phyloP scores from a whole-genome alignment of 1,140 invertebrate species.

The Diachasmimorpha longicaudata region DNA sequence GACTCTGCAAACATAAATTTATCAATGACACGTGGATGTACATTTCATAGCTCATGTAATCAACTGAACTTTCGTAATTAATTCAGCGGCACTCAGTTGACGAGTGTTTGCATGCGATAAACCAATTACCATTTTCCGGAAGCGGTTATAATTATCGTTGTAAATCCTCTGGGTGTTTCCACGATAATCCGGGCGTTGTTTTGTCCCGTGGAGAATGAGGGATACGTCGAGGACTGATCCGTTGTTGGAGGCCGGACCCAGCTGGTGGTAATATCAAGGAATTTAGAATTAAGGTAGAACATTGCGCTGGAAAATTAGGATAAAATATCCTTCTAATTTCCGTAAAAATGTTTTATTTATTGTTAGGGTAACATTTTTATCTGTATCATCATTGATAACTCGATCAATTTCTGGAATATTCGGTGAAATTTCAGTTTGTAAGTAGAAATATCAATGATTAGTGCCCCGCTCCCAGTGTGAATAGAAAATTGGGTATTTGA shows the following conservation, averaged over 20 bases:
- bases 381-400: no score
- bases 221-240: slow-evolving; percentile 66
- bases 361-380: no score
- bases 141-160: slow-evolving; percentile 60
- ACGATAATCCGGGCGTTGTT: slow-evolving; percentile 68
- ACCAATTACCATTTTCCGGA: slow-evolving; percentile 43
- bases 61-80: not conserved
- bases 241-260: slow-evolving; percentile 57
- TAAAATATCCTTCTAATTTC: no score
- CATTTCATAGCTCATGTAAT: not conserved
- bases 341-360: no score
- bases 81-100: not conserved
- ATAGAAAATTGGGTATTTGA: no score
- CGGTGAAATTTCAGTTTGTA: no score
- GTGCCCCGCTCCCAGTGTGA: no score
- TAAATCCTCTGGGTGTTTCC: slow-evolving; percentile 65
- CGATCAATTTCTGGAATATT: no score
- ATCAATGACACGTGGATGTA: not conserved
- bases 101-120: not conserved
- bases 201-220: slow-evolving; percentile 75
- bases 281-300: slow-evolving; percentile 9
- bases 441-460: no score
- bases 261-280: slow-evolving; percentile 43
- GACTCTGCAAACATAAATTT: not conserved
- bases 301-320: not conserved